Conservation (phyloP, 2,797 vertebrate genomes). For the Muscicapa comitata region DNA sequence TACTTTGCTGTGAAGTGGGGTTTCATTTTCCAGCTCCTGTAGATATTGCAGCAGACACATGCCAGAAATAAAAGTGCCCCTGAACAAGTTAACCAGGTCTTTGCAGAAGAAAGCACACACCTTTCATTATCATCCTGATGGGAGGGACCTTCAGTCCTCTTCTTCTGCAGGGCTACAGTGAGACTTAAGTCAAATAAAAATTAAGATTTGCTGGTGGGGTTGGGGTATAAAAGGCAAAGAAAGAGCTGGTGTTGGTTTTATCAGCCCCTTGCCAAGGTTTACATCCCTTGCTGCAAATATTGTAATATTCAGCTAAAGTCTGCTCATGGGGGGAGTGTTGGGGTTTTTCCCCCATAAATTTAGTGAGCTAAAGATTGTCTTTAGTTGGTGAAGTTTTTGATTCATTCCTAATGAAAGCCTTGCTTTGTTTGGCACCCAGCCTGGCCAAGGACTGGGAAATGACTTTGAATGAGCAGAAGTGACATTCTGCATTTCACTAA, state of each 20-base stretch:
- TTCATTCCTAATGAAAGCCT: not conserved
- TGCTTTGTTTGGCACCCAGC: not conserved
- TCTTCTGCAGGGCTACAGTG: not conserved
- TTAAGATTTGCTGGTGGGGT: not conserved
- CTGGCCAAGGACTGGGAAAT: not conserved
- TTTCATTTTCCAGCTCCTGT: not conserved
- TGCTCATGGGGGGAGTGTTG: accelerated
- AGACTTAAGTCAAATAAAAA: not conserved
- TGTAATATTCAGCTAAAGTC: not conserved
- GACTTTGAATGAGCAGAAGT: not conserved
- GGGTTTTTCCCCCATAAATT: not conserved
- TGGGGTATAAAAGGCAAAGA: not conserved
- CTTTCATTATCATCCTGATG: not conserved
- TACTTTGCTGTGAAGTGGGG: not conserved
- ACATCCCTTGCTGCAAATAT: not conserved
- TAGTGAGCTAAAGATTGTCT: not conserved
- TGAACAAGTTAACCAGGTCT: not conserved
- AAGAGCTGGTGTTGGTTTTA: not conserved
- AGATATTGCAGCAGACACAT: not conserved
- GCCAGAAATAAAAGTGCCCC: not conserved
- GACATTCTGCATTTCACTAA: not conserved
- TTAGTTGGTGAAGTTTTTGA: not conserved
- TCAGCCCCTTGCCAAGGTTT: not conserved
- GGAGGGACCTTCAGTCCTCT: not conserved
- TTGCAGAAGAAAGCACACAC: not conserved